Evolutionary conservation across 2,797 vertebrate species (phyloP), one percentile per base, ranked within the genome.

Genomic region (Acrossocheilus fasciatus): DNA sequence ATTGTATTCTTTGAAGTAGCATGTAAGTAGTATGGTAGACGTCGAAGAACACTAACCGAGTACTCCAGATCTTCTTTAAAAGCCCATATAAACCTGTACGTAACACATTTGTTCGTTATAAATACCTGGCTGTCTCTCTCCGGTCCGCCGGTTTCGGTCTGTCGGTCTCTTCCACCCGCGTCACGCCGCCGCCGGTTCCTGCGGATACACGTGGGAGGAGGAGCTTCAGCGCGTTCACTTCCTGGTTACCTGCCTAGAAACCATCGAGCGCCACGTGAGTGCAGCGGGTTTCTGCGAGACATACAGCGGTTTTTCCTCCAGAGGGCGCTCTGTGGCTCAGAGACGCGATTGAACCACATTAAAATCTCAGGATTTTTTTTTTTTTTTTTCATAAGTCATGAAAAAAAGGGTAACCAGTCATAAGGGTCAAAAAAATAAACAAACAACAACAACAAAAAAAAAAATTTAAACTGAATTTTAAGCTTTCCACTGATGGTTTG

Each of bases 171-270:
- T 89, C 91, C 92, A 91, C 91, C 93, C 90, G 91, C 91, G 91
- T 94, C 93, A 85, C 74, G 92, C 91, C 92, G 89, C 91, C 94
- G 95, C 95, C 95, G 95, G 95, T 94, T 95, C 91, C 91, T 92
- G 93, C 82, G 77, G 83, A 87, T 93, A 95, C 96, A 94, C 95
- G 96, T 94, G 93, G 92, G 92, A 93, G 95, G 94, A 90, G 92
- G 93, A 93, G 77, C 43, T 84, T 30, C 89, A 89, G 88, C 83
- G 87, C 91, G 87, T 93, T 94, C 89, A 93, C 93, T 96, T 96
- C 95, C 95, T 96, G 92, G 95, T 94, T 95, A 95, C 95, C 59
- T 90, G 68, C 92, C 90, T 93, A 89, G 93, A 93, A 92, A 94
- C 93, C 91, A 90, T 2, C 90, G 92, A 11, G 23, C 12, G 12